Evolutionary conservation across 2,113 vertebrate genomes (phyloP).

Genomic region (Serilophus lunatus): DNA sequence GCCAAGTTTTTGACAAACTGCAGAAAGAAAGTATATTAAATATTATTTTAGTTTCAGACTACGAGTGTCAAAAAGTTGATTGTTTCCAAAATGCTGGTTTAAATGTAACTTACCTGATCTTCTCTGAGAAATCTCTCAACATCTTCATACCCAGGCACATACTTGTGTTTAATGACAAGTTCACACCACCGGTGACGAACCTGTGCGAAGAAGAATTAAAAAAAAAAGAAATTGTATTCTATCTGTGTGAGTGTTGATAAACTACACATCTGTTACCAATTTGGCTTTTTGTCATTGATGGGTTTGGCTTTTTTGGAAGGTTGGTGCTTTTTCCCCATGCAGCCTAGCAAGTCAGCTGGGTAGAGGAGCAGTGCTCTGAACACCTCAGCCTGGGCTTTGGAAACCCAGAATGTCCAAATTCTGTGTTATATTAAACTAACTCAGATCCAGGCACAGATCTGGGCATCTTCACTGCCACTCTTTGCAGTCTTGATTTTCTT

Average conservation of each 20-base stretch:
- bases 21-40: neutral
- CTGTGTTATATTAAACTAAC: neutral
- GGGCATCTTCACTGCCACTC: neutral
- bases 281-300: neutral
- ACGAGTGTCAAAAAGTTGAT: neutral
- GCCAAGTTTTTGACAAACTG: neutral
- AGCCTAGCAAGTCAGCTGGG: neutral
- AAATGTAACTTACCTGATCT: slow-evolving; percentile 80
- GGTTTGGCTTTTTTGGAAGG: neutral
- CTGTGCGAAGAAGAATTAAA: slow-evolving; percentile 66
- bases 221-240: neutral
- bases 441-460: neutral
- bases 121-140: slow-evolving; percentile 86
- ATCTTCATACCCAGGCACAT: slow-evolving; percentile 76
- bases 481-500: neutral
- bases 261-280: neutral
- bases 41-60: neutral
- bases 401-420: neutral
- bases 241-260: neutral
- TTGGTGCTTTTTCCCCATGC: neutral
- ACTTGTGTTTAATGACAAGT: slow-evolving; percentile 86
- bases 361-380: neutral
- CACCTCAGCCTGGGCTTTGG: fast-evolving
- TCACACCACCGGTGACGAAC: slow-evolving; percentile 97
- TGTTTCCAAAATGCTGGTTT: neutral